These are phyloP conservation scores for Euwallacea fornicatus DNA, from an alignment of 1,140 invertebrate species.

Conservation along the genomic window DNA sequence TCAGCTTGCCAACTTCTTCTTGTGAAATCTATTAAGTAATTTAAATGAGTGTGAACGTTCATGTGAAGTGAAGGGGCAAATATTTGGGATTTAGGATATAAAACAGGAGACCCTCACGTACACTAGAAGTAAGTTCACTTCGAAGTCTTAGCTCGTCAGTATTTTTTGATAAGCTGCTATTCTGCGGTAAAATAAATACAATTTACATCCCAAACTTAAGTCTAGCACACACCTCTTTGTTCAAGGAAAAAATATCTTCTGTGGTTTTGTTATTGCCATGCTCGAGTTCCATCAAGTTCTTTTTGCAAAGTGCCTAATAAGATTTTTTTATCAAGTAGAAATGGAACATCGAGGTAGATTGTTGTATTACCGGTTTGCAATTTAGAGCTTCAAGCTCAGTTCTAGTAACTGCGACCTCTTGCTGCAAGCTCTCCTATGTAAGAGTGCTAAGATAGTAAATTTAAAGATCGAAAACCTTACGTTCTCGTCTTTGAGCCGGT, in stretches of 20 bases:
- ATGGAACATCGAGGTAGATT: background rate
- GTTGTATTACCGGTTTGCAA: slow-evolving; percentile 12
- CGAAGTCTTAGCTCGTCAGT: slow-evolving; percentile 30
- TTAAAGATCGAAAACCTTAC: slow-evolving; percentile 3
- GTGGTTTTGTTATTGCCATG: slow-evolving; percentile 30
- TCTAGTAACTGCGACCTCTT: background rate
- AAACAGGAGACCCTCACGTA: slow-evolving; percentile 19
- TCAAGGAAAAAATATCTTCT: slow-evolving; percentile 29
- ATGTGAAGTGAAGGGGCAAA: background rate
- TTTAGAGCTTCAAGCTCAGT: background rate
- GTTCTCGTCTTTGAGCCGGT: slow-evolving; percentile 33
- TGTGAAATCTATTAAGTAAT: slow-evolving; percentile 36
- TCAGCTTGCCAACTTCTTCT: slow-evolving; percentile 38
- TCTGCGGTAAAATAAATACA: slow-evolving; percentile 19
- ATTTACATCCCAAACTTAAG: too few species aligned
- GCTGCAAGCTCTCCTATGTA: background rate
- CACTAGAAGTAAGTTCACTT: slow-evolving; percentile 26
- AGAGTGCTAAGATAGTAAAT: background rate
- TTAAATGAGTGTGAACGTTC: background rate
- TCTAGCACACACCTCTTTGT: slow-evolving; percentile 34
- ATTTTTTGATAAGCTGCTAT: slow-evolving; percentile 31
- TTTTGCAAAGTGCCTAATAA: slow-evolving; percentile 26
- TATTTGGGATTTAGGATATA: too few species aligned
- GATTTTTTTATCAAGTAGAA: background rate
- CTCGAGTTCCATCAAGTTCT: slow-evolving; percentile 17